Evolutionary conservation across 2,888 invertebrate genomes (phyloP).

Genomic region (Agriotes lineatus): DNA sequence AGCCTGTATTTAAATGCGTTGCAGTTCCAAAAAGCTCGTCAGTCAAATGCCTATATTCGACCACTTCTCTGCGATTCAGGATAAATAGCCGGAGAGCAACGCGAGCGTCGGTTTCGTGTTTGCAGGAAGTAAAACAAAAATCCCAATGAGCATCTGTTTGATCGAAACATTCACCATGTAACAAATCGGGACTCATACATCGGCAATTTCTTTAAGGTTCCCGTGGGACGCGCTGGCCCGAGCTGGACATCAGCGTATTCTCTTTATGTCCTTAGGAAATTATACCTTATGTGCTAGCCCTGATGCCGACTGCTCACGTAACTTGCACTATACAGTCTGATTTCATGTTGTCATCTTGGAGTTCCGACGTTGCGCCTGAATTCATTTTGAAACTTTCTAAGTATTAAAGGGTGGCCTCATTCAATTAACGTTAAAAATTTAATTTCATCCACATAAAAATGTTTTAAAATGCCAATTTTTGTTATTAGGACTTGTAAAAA

Average conservation of each 20-base stretch:
- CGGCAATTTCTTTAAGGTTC: conserved; percentile 67
- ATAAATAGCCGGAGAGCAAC: not conserved
- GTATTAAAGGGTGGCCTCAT: no score
- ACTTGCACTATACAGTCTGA: conserved; percentile 57
- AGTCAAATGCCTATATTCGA: not conserved
- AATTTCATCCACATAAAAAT: no score
- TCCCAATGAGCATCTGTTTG: conserved; percentile 54
- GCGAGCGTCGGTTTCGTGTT: conserved; percentile 1
- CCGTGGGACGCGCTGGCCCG: conserved; percentile 53
- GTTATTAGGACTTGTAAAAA: no score
- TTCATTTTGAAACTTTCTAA: not conserved
- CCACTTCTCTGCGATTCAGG: not conserved
- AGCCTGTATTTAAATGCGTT: not conserved
- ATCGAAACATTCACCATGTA: conserved; percentile 60
- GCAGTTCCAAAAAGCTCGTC: not conserved
- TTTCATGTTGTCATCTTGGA: conserved; percentile 50
- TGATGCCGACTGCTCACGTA: conserved; percentile 55
- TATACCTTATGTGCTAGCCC: conserved; percentile 64
- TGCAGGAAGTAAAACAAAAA: conserved; percentile 37
- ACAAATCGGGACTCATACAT: conserved; percentile 66
- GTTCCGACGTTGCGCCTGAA: conserved; percentile 35
- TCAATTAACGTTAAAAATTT: no score
- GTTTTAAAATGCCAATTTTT: no score
- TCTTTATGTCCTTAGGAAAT: conserved; percentile 66
- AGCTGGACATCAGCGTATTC: conserved; percentile 66